Percentiles rank a stretch among this genome's conserved stretches.
Evolutionary conservation across 2,888 invertebrate genomes (phyloP).

Genomic region (Lydus trimaculatus): DNA sequence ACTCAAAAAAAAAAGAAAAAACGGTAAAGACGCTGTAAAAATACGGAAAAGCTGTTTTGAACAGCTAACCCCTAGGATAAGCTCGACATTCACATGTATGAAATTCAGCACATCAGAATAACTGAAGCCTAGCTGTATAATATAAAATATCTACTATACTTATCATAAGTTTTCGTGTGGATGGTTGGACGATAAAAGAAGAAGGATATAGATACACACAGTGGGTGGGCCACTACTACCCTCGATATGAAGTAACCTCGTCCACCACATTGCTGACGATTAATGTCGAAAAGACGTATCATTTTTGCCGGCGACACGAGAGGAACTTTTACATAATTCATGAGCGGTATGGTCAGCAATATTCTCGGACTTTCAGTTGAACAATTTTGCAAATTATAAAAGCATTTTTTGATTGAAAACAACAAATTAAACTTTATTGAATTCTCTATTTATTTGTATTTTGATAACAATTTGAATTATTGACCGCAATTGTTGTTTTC

Average conservation of each 20-base stretch:
- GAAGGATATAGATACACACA: slow-evolving; percentile 33
- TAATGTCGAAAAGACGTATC: slow-evolving; percentile 11
- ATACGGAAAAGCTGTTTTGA: slow-evolving; percentile 54
- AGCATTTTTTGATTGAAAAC: not conserved
- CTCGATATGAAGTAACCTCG: slow-evolving; percentile 27
- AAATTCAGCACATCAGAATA: slow-evolving; percentile 71
- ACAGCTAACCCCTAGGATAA: slow-evolving; percentile 58
- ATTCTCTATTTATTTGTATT: not conserved
- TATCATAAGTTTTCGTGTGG: slow-evolving; percentile 54
- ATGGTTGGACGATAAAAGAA: slow-evolving; percentile 9
- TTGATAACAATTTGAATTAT: not conserved
- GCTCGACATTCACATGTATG: slow-evolving; percentile 71
- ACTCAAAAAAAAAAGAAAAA: slow-evolving; percentile 35
- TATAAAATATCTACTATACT: slow-evolving; percentile 51
- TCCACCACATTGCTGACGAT: slow-evolving; percentile 32
- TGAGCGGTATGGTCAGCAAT: not conserved
- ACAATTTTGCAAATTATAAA: not conserved
- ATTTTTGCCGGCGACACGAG: slow-evolving; percentile 7
- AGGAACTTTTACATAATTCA: slow-evolving; percentile 14
- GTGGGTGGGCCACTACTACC: slow-evolving; percentile 16
- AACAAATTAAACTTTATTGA: not conserved
- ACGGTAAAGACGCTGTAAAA: slow-evolving; percentile 49
- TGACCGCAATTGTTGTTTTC: not conserved
- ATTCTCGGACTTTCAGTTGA: slow-evolving; percentile 1
- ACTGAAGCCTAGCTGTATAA: slow-evolving; percentile 64